Percentiles rank a stretch among this genome's conserved stretches.
Evolutionary conservation across 2,888 invertebrate species (phyloP).

Genomic region (Hemicrepidius hirtus): DNA sequence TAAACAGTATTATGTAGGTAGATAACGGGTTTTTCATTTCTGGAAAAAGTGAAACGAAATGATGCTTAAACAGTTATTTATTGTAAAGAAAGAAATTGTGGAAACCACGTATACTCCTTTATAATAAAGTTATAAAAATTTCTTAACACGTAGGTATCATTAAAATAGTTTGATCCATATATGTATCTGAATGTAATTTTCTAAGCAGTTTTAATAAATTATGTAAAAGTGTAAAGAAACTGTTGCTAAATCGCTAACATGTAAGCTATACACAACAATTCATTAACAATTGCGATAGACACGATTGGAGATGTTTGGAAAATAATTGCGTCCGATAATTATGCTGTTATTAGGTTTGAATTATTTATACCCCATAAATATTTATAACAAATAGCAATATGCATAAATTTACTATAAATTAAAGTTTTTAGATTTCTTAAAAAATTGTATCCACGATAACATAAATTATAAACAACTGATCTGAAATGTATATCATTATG

Average conservation of each 20-base stretch:
- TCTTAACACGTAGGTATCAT: slow-evolving; percentile 27
- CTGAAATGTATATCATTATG: slow-evolving; percentile 44
- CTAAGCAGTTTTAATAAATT: slow-evolving; percentile 23
- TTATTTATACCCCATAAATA: slow-evolving; percentile 59
- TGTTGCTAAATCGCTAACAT: slow-evolving; percentile 28
- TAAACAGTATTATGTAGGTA: too few species aligned
- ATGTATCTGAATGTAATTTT: slow-evolving; percentile 23
- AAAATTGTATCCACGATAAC: slow-evolving; percentile 40
- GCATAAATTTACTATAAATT: slow-evolving; percentile 53
- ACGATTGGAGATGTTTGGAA: slow-evolving; percentile 44
- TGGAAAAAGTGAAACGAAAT: too few species aligned
- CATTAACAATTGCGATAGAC: slow-evolving; percentile 31
- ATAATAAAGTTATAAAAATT: slow-evolving; percentile 34
- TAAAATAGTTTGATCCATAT: slow-evolving; percentile 40
- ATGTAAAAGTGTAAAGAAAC: slow-evolving; percentile 25
- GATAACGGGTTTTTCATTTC: too few species aligned
- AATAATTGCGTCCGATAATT: slow-evolving; percentile 51
- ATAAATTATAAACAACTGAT: slow-evolving; percentile 46
- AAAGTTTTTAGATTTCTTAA: slow-evolving; percentile 44
- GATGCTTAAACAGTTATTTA: too few species aligned
- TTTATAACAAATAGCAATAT: slow-evolving; percentile 56
- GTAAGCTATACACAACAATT: slow-evolving; percentile 28
- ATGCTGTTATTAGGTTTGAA: slow-evolving; percentile 56
- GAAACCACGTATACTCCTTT: not conserved
- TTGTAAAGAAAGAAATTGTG: not conserved